A percentile compares a stretch with the other conserved stretches of the same genome.
Evolutionary conservation across 2,888 invertebrate genomes (phyloP).

Genomic region (Acrocyrtus sp.): DNA sequence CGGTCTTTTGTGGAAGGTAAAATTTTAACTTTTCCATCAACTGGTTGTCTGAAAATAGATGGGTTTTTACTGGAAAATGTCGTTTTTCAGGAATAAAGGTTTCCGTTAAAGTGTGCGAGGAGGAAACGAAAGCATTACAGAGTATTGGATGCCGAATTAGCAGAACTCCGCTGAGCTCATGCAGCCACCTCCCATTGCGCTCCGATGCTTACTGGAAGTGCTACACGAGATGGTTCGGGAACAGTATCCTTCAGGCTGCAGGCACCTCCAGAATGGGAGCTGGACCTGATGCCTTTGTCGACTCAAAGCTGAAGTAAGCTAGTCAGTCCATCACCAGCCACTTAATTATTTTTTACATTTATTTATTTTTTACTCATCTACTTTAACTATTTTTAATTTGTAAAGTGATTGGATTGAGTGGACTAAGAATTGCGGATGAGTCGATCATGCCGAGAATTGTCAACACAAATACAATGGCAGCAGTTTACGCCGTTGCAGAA

Average conservation of each 20-base stretch:
- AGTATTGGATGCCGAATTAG: not conserved
- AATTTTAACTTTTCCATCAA: too few species aligned
- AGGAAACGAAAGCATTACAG: slow-evolving; percentile 5
- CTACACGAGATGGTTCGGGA: slow-evolving; percentile 1
- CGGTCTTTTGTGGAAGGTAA: slow-evolving; percentile 34
- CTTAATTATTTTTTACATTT: too few species aligned
- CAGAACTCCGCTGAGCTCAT: not conserved
- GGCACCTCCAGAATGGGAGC: slow-evolving; percentile 27
- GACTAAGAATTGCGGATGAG: too few species aligned
- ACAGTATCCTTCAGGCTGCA: slow-evolving; percentile 9
- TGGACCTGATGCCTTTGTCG: slow-evolving; percentile 10
- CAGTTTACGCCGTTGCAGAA: too few species aligned
- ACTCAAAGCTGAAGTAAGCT: too few species aligned
- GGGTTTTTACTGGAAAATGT: not conserved
- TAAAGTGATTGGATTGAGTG: too few species aligned
- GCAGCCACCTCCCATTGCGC: slow-evolving; percentile 2
- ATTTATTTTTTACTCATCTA: too few species aligned
- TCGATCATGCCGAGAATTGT: too few species aligned
- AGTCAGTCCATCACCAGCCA: too few species aligned
- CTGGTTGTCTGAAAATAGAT: too few species aligned
- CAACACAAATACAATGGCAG: too few species aligned
- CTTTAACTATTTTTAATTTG: too few species aligned
- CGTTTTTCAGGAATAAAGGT: slow-evolving; percentile 1
- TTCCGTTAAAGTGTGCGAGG: slow-evolving; percentile 18
- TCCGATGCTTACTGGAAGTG: slow-evolving; percentile 28